A percentile compares a stretch with the other conserved stretches of the same genome.
phyloP scores from a whole-genome alignment of 2,797 vertebrate genomes.

The Phoeniculus purpureus region DNA sequence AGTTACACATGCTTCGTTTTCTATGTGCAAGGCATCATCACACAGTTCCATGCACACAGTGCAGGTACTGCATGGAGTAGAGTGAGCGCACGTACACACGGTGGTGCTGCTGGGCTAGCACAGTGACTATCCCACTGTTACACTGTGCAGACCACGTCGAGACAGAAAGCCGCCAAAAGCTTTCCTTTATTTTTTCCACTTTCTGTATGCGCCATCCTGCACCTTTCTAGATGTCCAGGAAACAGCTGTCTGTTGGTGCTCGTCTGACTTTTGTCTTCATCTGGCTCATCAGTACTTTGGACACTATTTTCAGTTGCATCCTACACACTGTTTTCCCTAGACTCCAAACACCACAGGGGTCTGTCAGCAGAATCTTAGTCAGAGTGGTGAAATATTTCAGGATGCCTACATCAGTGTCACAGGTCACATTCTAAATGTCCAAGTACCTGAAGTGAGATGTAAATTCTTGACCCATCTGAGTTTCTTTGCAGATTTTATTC shows the following conservation, averaged over 20 bases:
- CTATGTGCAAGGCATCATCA: neutral
- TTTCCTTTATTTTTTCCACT: neutral
- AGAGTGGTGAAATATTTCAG: neutral
- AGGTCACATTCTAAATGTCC: neutral
- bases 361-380: neutral
- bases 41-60: fast-evolving
- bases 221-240: neutral
- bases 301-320: neutral
- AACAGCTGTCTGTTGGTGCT: neutral
- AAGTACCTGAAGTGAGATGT: neutral
- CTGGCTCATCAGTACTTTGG: neutral
- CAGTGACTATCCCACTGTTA: neutral
- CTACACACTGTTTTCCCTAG: neutral
- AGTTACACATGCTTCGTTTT: neutral
- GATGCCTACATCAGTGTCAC: neutral
- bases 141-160: neutral
- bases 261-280: neutral
- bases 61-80: neutral
- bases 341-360: neutral
- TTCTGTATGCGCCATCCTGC: neutral
- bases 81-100: neutral
- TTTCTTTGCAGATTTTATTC: neutral
- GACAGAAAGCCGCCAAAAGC: neutral
- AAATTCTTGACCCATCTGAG: neutral
- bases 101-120: conserved; percentile 52